Base-by-base conservation (phyloP, 2,797 vertebrate species). In the Natrix natrix region DNA sequence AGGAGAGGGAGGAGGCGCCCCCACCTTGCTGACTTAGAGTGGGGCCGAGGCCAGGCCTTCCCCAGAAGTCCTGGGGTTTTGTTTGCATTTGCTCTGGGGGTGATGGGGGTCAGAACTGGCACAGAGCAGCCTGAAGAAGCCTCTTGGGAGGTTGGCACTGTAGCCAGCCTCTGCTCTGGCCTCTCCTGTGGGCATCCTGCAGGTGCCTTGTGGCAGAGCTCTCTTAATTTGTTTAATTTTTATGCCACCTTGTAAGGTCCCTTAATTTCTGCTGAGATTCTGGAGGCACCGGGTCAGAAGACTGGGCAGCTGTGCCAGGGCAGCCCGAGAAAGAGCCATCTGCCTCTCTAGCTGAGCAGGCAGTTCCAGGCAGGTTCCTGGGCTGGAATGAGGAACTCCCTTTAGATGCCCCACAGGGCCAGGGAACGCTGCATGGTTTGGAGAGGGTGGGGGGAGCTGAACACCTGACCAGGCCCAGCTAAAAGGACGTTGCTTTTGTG, bases 21-120 rank as follows among this genome's bases (percentile, higher is more conserved):
- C 96, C 94, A 94, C 95, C 96, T 52, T 74, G n/a, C 96, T 96
- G 95, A n/a, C 97, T 96, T 93, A 95, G 94, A 93, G 20, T 57
- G 5, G 69, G 74, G 66, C 86, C 74, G 90, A 63, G 92, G 89
- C 17, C 89, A 16, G 60, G 56, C 92, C 55, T 88, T 7, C 26
- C 2, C 3, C 43, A 48, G 5, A n/a, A 5, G 37, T 93, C 93
- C 91, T 0, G 0, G 78, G 83, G 24, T 22, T 22, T 60, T 32
- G 8, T 43, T 11, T 87, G 52, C 86, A 90, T 90, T 7, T 86
- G 69, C 93, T 93, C 69, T 95, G 74, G 91, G 94, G 94, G 92
- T 92, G 37, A 94, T 78, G 28, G 94, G 69, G 88, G 74, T 94
- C 91, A 94, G 93, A 93, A 89, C 74, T 48, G 74, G 69, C 17